Base-by-base conservation (phyloP, 2,113 vertebrate genomes). In the Epinephelus cyanopodus region DNA sequence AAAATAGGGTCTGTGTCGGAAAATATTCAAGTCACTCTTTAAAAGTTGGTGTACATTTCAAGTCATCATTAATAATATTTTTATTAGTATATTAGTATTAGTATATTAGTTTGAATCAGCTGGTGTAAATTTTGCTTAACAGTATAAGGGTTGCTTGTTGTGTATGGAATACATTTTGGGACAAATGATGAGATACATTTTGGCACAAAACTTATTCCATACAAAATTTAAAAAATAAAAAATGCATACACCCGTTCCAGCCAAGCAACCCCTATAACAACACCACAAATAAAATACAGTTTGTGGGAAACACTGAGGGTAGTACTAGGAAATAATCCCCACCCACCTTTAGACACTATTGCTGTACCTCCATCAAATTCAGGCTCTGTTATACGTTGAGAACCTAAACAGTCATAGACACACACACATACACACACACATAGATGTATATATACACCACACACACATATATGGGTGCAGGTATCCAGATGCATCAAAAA, bases 291-390 rank as follows among this genome's bases (percentile, higher is more conserved):
- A 83, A 90, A 68, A 12, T 1, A n/a, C 56, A 71, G 61, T 62
- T 78, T 61, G 8, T 27, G 68, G 77, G 78, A 84, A 81, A 85
- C 72, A 74, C 83, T 75, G 86, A 58, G 62, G 70, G 72, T 80
- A 76, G 74, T 39, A 68, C 84, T 47, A 52, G 68, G 48, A 89
- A 90, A 84, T 50, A 23, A 87, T 85, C 90, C 93, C 94, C 96
- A 99, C 97, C 96, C 96, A 99, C 98, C 98, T 99, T 97, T 96
- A 94, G 96, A 96, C 89, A 99, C 95, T 95, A 98, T 96, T 94
- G 97, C 95, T 96, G 98, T 96, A 96, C 96, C 96, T 95, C 98
- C 97, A 96, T 98, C 98, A 94, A 92, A 95, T 82, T 95, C 95
- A 92, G 95, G 96, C 95, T 99, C 98, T 96, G 96, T 96, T 95